Evolutionary conservation across 2,797 vertebrate species (phyloP).

Genomic region (Crocidura indochinensis): DNA sequence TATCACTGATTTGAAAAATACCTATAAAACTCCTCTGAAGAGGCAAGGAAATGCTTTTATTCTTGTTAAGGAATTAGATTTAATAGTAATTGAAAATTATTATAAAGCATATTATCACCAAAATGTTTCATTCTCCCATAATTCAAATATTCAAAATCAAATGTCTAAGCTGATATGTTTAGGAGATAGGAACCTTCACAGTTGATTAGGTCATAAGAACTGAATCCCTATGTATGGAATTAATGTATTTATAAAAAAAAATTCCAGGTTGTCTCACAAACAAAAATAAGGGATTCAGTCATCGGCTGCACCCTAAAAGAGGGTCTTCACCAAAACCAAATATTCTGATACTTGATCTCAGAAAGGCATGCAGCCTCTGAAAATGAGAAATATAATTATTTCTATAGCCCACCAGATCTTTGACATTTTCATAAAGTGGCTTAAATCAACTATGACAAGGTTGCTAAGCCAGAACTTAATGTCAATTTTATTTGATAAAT

Average conservation of each 20-base stretch:
- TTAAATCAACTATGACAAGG: neutral
- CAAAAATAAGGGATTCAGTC: neutral
- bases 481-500: conserved; percentile 41
- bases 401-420: neutral
- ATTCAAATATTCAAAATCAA: conserved; percentile 8
- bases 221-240: neutral
- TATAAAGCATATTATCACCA: conserved; percentile 9
- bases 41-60: neutral
- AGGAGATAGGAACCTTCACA: neutral
- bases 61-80: conserved; percentile 41
- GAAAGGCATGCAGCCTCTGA: neutral
- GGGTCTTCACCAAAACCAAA: neutral
- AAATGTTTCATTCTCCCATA: neutral
- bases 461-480: conserved; percentile 35
- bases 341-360: neutral
- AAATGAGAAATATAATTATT: neutral
- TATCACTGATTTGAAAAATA: conserved; percentile 58
- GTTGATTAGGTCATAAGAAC: neutral
- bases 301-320: neutral
- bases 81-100: conserved; percentile 37
- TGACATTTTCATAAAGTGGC: neutral
- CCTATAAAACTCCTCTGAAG: conserved; percentile 20
- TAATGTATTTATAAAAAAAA: neutral
- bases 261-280: neutral
- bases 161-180: neutral